Conservation (phyloP, 2,888 invertebrate species). For the Pachydiplax longipennis region DNA sequence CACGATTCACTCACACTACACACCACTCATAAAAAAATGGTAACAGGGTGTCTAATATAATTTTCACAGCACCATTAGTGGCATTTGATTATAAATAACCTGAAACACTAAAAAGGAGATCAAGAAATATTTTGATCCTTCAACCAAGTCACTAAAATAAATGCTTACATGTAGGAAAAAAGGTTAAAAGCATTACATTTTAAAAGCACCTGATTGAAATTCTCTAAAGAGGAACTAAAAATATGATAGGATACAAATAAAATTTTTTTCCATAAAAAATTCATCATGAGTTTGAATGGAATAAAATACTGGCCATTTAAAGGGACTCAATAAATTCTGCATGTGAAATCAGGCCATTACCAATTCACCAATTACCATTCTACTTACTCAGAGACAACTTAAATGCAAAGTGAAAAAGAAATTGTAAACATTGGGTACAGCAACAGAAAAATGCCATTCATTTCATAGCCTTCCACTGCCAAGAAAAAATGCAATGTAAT, state of each 20-base stretch:
- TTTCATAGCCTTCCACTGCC: background rate
- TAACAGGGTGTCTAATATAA: background rate
- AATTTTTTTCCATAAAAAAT: background rate
- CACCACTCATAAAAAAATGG: background rate
- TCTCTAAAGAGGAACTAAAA: background rate
- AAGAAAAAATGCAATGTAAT: background rate
- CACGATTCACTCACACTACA: background rate
- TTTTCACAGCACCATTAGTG: constrained; percentile 22
- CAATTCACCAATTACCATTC: background rate
- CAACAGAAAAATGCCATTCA: background rate
- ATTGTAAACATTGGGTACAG: background rate
- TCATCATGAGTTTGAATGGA: background rate
- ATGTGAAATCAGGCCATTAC: background rate
- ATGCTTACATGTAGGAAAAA: background rate
- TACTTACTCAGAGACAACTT: background rate
- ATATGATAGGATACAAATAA: background rate
- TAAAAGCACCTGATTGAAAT: background rate
- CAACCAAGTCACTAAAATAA: constrained; percentile 5
- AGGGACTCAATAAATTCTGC: background rate
- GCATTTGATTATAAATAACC: background rate
- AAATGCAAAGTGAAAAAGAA: background rate
- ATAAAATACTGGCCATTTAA: constrained; percentile 16
- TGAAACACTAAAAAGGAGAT: background rate
- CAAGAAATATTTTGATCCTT: background rate
- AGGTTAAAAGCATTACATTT: background rate